phyloP scores from a whole-genome alignment of 2,888 invertebrate species.

The Eristalis intricaria region DNA sequence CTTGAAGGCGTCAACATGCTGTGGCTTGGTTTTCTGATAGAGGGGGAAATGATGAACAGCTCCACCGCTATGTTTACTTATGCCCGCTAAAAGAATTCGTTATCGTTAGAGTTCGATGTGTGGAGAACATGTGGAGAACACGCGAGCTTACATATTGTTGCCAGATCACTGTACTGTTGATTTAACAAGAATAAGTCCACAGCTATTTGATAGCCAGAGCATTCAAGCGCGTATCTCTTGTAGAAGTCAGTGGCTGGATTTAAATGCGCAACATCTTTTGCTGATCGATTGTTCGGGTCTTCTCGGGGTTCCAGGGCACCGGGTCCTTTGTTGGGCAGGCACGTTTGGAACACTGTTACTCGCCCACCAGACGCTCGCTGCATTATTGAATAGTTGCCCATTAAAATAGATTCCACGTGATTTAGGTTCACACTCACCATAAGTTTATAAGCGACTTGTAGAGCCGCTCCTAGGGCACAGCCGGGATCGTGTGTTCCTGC shows the following conservation, averaged over 20 bases:
- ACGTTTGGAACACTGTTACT: constrained; percentile 96
- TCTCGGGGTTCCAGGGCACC: constrained; percentile 93
- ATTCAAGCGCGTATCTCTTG: constrained; percentile 97
- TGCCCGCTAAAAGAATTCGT: constrained; percentile 85
- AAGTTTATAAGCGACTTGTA: constrained; percentile 95
- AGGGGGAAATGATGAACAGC: constrained; percentile 95
- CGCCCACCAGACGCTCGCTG: constrained; percentile 96
- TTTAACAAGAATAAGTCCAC: constrained; percentile 97
- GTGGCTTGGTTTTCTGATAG: constrained; percentile 87
- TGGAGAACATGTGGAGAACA: too few relatives aligned
- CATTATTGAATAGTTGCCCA: constrained; percentile 21
- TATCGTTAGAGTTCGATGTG: not conserved
- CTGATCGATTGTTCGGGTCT: constrained; percentile 91
- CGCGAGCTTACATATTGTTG: constrained; percentile 88
- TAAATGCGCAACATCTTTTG: constrained; percentile 91
- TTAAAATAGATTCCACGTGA: not conserved
- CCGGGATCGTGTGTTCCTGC: constrained; percentile 86
- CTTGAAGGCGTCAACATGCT: constrained; percentile 89
- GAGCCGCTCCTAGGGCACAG: constrained; percentile 94
- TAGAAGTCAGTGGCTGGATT: constrained; percentile 99
- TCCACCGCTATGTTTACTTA: constrained; percentile 97
- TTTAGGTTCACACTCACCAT: constrained; percentile 84
- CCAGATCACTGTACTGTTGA: constrained; percentile 96
- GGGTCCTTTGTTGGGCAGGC: constrained; percentile 93
- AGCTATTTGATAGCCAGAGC: constrained; percentile 97